These are phyloP conservation scores for Chymomyza costata DNA, from an alignment of 1,140 invertebrate genomes.

Conservation along the genomic window DNA sequence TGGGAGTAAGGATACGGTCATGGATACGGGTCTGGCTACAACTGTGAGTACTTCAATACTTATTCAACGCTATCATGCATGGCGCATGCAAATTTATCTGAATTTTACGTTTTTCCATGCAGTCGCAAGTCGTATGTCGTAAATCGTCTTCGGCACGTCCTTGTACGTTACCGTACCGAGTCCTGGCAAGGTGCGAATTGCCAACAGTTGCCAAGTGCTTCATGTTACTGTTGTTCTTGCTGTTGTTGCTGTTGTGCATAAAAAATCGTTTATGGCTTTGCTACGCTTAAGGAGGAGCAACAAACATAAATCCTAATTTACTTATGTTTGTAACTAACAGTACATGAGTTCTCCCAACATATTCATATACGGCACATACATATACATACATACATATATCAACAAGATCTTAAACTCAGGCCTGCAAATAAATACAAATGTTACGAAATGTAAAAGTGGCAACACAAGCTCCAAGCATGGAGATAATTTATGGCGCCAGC, in stretches of 20 bases:
- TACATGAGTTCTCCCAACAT: too few relatives aligned
- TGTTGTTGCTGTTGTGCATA: slow-evolving; percentile 55
- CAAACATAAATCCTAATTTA: slow-evolving; percentile 74
- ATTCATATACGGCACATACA: slow-evolving; percentile 10
- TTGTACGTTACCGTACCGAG: too few relatives aligned
- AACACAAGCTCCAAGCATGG: slow-evolving; percentile 47
- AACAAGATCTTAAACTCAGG: slow-evolving; percentile 72
- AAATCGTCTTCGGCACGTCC: slow-evolving; percentile 54
- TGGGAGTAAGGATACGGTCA: too few relatives aligned
- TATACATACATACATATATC: slow-evolving; percentile 47
- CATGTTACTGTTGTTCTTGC: slow-evolving; percentile 1
- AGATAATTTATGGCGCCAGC: slow-evolving; percentile 65
- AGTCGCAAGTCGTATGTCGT: slow-evolving; percentile 69
- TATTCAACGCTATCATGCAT: too few relatives aligned
- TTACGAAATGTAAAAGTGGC: slow-evolving; percentile 62
- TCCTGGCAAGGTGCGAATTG: slow-evolving; percentile 65
- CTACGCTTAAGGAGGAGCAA: slow-evolving; percentile 73
- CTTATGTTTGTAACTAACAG: slow-evolving; percentile 60
- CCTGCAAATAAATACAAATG: slow-evolving; percentile 72
- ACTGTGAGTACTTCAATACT: too few relatives aligned
- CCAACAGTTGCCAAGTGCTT: slow-evolving; percentile 9
- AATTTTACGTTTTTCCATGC: slow-evolving; percentile 72
- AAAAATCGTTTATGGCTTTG: slow-evolving; percentile 74
- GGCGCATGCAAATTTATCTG: slow-evolving; percentile 72
- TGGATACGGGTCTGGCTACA: too few relatives aligned